These are phyloP conservation scores for Erethizon dorsatum DNA, from an alignment of 2,797 vertebrate species.

Conservation along the genomic window DNA sequence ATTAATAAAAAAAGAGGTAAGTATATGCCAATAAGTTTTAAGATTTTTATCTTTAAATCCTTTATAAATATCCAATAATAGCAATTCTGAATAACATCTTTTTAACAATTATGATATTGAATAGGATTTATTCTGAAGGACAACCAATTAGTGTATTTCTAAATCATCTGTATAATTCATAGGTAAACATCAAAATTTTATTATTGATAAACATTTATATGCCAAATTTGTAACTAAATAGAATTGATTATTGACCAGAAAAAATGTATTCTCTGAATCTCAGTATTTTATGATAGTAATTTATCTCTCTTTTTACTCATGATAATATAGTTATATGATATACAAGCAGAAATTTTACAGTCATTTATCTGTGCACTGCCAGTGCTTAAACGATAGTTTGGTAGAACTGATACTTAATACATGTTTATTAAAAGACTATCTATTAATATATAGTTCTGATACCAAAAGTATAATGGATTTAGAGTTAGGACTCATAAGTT, in stretches of 20 bases:
- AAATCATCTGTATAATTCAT: constrained; percentile 36
- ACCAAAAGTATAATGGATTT: neutral
- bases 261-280: constrained; percentile 1
- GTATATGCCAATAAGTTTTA: neutral
- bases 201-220: neutral
- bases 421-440: neutral
- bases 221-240: neutral
- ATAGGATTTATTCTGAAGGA: constrained; percentile 27
- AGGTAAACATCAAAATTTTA: constrained; percentile 14
- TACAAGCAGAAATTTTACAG: neutral
- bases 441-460: neutral
- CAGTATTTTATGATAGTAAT: constrained; percentile 41
- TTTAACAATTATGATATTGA: constrained; percentile 44
- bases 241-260: constrained; percentile 22
- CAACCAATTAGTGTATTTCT: neutral
- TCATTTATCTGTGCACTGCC: neutral
- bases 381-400: neutral
- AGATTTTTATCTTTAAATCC: neutral
- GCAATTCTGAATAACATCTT: neutral
- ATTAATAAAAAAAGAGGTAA: neutral
- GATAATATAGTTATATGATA: neutral
- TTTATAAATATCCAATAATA: neutral
- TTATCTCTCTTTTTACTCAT: neutral
- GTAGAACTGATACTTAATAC: neutral
- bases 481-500: neutral